phyloP scores from a whole-genome alignment of 2,888 invertebrate genomes.

The Dynastes grantii region DNA sequence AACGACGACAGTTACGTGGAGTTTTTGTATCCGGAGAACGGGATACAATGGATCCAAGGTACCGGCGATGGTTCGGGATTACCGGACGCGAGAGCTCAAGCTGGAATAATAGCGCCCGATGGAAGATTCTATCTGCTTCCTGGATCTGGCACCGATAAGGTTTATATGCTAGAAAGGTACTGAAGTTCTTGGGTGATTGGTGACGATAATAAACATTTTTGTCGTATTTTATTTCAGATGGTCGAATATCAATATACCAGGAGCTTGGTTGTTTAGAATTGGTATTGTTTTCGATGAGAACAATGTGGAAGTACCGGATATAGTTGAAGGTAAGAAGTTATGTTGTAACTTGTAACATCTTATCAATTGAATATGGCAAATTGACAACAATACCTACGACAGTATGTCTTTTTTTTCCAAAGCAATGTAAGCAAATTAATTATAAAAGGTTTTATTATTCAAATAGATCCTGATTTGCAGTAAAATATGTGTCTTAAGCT shows the following conservation, averaged over 20 bases:
- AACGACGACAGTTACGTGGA: conserved; percentile 88
- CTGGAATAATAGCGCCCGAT: conserved; percentile 90
- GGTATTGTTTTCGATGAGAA: conserved; percentile 78
- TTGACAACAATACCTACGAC: too few relatives aligned
- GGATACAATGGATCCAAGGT: conserved; percentile 94
- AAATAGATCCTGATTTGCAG: too few relatives aligned
- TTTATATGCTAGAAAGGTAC: conserved; percentile 85
- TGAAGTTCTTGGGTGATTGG: conserved; percentile 50
- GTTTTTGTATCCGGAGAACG: conserved; percentile 89
- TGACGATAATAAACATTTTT: conserved; percentile 7
- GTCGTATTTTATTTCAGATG: conserved; percentile 75
- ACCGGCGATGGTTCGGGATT: conserved; percentile 82
- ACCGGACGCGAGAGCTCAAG: conserved; percentile 94
- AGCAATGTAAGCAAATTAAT: too few relatives aligned
- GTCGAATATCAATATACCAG: conserved; percentile 89
- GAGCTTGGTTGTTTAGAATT: conserved; percentile 90
- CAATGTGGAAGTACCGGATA: conserved; percentile 81
- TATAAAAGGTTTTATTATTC: too few relatives aligned
- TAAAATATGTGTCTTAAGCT: too few relatives aligned
- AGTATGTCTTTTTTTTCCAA: too few relatives aligned
- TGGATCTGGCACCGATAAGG: conserved; percentile 94
- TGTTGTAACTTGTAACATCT: too few relatives aligned
- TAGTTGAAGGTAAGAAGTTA: conserved; percentile 66
- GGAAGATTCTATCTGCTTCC: conserved; percentile 83
- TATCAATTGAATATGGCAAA: too few relatives aligned